phyloP scores from a whole-genome alignment of 2,797 vertebrate species.

The Premnoplex brunnescens region DNA sequence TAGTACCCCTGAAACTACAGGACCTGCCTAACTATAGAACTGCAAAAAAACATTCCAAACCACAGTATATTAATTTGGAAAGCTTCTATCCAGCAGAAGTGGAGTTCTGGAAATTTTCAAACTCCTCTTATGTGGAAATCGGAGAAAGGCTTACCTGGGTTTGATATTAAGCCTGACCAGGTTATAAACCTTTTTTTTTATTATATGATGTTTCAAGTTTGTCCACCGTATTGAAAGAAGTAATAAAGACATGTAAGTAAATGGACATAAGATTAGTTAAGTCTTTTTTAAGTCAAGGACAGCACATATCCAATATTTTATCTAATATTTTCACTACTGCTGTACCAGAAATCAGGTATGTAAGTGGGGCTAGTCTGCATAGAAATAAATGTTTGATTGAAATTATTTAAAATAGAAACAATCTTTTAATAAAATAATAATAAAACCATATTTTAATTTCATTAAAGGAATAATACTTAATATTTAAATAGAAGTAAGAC shows the following conservation, averaged over 20 bases:
- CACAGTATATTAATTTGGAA: neutral
- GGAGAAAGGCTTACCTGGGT: neutral
- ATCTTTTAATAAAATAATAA: neutral
- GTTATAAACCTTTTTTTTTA: neutral
- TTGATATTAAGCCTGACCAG: neutral
- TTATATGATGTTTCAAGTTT: neutral
- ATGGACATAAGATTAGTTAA: neutral
- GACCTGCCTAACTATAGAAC: neutral
- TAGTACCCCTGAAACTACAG: neutral
- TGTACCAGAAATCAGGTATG: neutral
- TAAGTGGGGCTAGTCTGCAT: neutral
- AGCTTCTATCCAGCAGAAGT: neutral
- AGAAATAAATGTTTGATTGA: neutral
- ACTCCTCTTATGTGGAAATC: neutral
- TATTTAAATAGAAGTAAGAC: neutral
- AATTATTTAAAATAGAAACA: neutral
- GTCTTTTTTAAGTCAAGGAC: neutral
- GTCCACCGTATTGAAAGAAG: neutral
- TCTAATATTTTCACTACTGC: neutral
- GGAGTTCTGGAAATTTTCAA: neutral
- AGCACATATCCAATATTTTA: neutral
- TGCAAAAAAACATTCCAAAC: neutral
- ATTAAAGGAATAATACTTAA: neutral
- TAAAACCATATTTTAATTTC: neutral
- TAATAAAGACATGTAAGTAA: neutral